phyloP scores from a whole-genome alignment of 2,113 vertebrate genomes.

The Rhadina sibilatrix region DNA sequence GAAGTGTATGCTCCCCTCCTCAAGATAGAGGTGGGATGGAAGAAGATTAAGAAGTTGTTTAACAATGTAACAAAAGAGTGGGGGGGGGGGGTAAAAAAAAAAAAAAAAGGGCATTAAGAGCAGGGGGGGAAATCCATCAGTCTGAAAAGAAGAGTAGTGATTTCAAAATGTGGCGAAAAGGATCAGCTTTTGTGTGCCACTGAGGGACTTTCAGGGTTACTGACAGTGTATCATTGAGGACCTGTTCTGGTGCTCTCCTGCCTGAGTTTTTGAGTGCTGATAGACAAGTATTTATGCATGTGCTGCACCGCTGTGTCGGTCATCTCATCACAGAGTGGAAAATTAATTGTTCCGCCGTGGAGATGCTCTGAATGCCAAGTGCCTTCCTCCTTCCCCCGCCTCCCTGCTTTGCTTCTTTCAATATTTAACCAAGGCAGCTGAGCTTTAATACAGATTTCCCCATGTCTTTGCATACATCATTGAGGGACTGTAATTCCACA shows the following conservation, averaged over 20 bases:
- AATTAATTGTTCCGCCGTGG: slow-evolving; percentile 48
- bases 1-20: background rate
- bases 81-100: too few relatives aligned
- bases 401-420: background rate
- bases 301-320: background rate
- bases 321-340: slow-evolving; percentile 38
- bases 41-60: background rate
- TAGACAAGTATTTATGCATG: slow-evolving; percentile 37
- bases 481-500: background rate
- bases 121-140: background rate
- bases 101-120: background rate
- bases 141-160: slow-evolving; percentile 3
- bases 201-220: background rate
- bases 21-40: background rate
- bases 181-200: slow-evolving; percentile 6
- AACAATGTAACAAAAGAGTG: background rate
- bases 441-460: slow-evolving; percentile 50
- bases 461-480: slow-evolving; percentile 6
- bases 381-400: background rate
- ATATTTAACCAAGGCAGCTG: slow-evolving; percentile 62
- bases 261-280: slow-evolving; percentile 27
- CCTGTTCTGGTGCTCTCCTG: slow-evolving; percentile 6
- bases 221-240: background rate
- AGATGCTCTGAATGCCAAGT: slow-evolving; percentile 50
- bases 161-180: slow-evolving; percentile 16